phyloP scores from a whole-genome alignment of 2,797 vertebrate genomes.

The Chaetodon trifasciatus region DNA sequence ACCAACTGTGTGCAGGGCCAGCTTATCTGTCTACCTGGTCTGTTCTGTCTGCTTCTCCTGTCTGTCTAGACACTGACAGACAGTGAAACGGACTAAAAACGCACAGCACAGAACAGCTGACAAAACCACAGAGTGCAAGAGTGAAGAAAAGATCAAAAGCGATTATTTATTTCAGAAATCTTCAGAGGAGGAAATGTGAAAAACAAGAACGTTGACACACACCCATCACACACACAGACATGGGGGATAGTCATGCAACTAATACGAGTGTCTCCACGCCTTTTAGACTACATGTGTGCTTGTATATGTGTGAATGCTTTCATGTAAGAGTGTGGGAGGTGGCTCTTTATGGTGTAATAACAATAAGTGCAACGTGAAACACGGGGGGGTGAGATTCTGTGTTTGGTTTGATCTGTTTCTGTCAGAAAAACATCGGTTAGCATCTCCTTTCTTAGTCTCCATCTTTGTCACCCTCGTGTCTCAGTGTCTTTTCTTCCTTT shows the following conservation, averaged over 20 bases:
- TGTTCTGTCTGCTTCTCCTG: slow-evolving; percentile 63
- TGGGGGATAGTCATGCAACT: slow-evolving; percentile 78
- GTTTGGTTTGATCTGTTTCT: background rate
- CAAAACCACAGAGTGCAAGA: slow-evolving; percentile 59
- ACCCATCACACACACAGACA: slow-evolving; percentile 59
- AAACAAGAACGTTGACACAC: slow-evolving; percentile 64
- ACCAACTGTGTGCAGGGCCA: slow-evolving; percentile 60
- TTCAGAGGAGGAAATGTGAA: slow-evolving; percentile 62
- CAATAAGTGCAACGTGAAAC: slow-evolving; percentile 11
- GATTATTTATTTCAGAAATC: slow-evolving; percentile 63
- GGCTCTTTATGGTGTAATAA: slow-evolving; percentile 1
- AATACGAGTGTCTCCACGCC: slow-evolving; percentile 42
- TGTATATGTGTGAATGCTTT: slow-evolving; percentile 24
- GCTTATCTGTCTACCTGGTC: slow-evolving; percentile 69
- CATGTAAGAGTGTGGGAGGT: slow-evolving; percentile 31
- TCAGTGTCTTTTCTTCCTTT: background rate
- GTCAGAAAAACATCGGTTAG: background rate
- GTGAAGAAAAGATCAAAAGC: slow-evolving; percentile 45
- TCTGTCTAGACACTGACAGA: slow-evolving; percentile 77
- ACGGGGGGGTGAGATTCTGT: slow-evolving; percentile 2
- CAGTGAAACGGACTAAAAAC: slow-evolving; percentile 56
- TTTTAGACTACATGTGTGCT: slow-evolving; percentile 27
- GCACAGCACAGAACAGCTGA: slow-evolving; percentile 64
- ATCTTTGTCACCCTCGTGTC: background rate
- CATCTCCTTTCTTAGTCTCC: background rate